Evolutionary conservation across 1,140 invertebrate species (phyloP), one percentile per base, ranked within the genome.

Genomic region (Drosophila bocqueti): DNA sequence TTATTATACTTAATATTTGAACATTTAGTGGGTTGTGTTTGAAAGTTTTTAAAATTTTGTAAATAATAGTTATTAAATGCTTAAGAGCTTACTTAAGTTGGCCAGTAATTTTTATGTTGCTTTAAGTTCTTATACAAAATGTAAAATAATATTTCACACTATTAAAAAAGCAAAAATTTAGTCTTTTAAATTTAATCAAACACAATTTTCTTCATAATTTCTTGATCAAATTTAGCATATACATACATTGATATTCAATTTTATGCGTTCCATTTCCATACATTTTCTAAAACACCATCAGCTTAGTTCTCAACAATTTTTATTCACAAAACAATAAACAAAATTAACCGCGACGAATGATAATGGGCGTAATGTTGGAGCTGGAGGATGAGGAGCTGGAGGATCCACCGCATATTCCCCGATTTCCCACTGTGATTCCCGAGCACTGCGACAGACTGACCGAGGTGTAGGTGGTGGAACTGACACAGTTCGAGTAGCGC

Each of bases 361-460:
- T 62, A n/a, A 87, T 89, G 21, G 83, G 58, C 8, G 13, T 15
- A 1, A 57, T 31, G 47, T 66, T 83, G 3, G 81, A 50, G 47
- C 63, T 83, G 3, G 81, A 50, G 3, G 69, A 67, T 0, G 75
- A 63, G 8, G 79, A 69, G 1, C 52, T 55, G 4, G 82, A 60
- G 16, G 60, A 60, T 42, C 68, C 43, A 0, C 45, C 34, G 45
- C 83, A 87, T 31, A 5, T 36, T 4, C 85, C 55, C 4, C 85
- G 84, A 7, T 9, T 18, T 11, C 74, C 77, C 15, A 66, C 59
- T 0, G 57, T 29, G 2, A 87, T 84, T 0, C 60, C 55, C 2
- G 84, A 71, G 43, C 83, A 87, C 18, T 54, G 46, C 24, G 73
- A 65, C 5, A 78, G 50, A 2, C 18, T 26, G 21, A 78, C 74